These are phyloP conservation scores for Acheta domesticus DNA, from an alignment of 2,888 invertebrate genomes.

Conservation along the genomic window DNA sequence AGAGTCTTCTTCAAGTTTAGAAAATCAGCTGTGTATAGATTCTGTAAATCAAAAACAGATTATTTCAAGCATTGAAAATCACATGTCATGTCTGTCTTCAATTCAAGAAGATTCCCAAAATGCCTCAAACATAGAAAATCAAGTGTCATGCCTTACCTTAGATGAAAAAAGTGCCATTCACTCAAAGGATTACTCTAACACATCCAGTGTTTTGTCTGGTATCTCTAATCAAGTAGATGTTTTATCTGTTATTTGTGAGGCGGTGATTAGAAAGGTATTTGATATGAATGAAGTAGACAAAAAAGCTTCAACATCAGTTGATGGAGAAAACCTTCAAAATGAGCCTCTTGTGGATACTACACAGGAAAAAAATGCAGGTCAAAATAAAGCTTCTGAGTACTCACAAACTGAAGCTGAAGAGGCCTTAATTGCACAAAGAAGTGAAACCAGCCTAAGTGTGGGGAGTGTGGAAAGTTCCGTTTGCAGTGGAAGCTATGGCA, in stretches of 20 bases:
- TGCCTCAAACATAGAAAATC: slow-evolving; percentile 35
- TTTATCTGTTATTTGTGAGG: slow-evolving; percentile 28
- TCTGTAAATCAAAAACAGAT: too few relatives aligned
- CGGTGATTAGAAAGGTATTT: slow-evolving; percentile 25
- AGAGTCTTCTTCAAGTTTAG: background rate
- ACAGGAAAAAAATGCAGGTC: background rate
- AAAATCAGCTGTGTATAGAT: background rate
- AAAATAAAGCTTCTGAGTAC: too few relatives aligned
- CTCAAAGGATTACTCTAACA: background rate
- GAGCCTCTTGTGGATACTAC: background rate
- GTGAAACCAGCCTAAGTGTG: background rate
- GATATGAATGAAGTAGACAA: background rate
- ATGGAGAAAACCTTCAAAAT: slow-evolving; percentile 26
- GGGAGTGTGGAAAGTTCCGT: background rate
- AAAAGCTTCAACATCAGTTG: slow-evolving; percentile 18
- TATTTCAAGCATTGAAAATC: background rate
- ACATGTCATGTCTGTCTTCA: background rate
- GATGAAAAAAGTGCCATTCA: slow-evolving; percentile 37
- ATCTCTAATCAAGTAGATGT: slow-evolving; percentile 18
- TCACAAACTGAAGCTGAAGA: background rate
- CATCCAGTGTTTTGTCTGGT: background rate
- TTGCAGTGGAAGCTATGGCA: background rate
- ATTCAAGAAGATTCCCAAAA: background rate
- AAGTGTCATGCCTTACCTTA: slow-evolving; percentile 47
- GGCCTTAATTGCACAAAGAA: background rate